Evolutionary conservation across 2,797 vertebrate genomes (phyloP), one percentile per base, ranked within the genome.

Genomic region (Syngnathus rostellatus): DNA sequence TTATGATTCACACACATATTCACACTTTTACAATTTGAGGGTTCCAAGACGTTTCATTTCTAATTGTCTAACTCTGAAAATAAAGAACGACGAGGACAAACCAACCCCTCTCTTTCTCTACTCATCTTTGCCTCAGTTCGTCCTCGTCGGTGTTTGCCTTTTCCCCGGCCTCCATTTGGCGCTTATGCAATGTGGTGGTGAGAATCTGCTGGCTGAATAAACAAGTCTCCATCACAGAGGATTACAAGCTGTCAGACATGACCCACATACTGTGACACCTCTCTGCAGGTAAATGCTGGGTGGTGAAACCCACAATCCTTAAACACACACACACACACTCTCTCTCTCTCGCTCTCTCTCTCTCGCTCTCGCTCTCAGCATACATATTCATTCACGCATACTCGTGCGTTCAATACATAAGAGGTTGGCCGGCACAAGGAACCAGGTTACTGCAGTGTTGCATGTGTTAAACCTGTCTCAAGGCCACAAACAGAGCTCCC

Each of bases 121-220:
- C 17, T 40, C 46, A 37, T 53, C 48, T 73, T 40, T 60, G 8
- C 12, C n/a, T 53, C 14, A 17, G 5, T 67, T 67, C 64, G 62
- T 76, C 73, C 81, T 46, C 63, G 48, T 60, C 45, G 6, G 53
- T 78, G 63, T 86, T 79, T 83, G 72, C 76, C 78, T 77, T 75
- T 75, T 45, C 62, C 67, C 68, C 80, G 79, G 75, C 78, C 69
- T 86, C 69, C 69, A 21, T 72, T 81, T 77, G 73, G 68, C 51
- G 69, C 68, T 86, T 87, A 85, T 70, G 70, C 85, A 89, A 89
- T 11, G 67, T 39, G 72, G 68, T 53, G 78, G 78, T 89, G 89
- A 88, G 88, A 91, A 89, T 72, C 76, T 76, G 82, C 77, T 81
- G 77, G 84, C 85, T 91, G 88, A 88, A 83, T 86, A 91, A 90